Conservation (phyloP, 1,140 invertebrate genomes). For the Apis laboriosa region DNA sequence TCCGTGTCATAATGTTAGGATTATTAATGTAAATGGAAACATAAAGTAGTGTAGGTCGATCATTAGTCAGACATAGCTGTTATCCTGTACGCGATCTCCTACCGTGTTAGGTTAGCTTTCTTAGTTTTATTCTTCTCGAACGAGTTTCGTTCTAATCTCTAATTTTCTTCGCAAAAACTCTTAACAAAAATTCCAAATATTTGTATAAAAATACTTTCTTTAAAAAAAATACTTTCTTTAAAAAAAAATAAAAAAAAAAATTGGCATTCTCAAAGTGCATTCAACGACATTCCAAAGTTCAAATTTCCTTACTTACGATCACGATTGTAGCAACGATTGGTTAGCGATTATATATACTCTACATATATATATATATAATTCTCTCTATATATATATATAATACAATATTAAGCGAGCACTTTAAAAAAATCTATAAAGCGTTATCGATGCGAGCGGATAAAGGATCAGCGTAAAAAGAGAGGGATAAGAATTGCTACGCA, state of each 20-base stretch:
- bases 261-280: constrained; percentile 30
- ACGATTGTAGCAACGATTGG: constrained; percentile 58
- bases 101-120: not conserved
- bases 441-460: not conserved
- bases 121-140: not conserved
- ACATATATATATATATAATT: constrained; percentile 27
- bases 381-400: constrained; percentile 22
- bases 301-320: constrained; percentile 63
- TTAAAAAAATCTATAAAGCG: constrained; percentile 10
- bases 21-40: not conserved
- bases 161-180: not conserved
- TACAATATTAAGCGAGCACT: constrained; percentile 30
- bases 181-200: not conserved
- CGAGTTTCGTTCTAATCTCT: not conserved
- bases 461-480: not conserved
- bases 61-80: not conserved
- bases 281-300: constrained; percentile 29
- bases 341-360: constrained; percentile 45
- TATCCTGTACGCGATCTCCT: too few relatives aligned
- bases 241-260: not conserved
- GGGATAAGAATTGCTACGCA: constrained; percentile 4
- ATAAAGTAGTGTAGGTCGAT: constrained; percentile 5
- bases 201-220: not conserved
- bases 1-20: too few relatives aligned
- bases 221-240: not conserved